Percentiles rank a stretch among this genome's conserved stretches.
phyloP scores from a whole-genome alignment of 2,797 vertebrate species.

The Protonibea diacanthus region DNA sequence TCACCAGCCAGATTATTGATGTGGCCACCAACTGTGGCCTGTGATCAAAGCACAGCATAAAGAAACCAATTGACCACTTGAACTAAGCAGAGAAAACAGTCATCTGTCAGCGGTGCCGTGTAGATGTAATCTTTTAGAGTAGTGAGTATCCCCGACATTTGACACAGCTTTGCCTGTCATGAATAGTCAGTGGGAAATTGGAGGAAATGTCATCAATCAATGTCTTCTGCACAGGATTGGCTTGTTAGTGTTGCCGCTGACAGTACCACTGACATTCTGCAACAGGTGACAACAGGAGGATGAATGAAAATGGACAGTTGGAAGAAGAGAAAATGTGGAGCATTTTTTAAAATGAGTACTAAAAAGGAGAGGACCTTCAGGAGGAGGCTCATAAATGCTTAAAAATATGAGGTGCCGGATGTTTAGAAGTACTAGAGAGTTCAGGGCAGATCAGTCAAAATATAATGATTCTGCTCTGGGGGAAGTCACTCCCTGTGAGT shows the following conservation, averaged over 20 bases:
- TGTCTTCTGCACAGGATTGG: constrained; percentile 3
- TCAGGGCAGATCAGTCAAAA: constrained; percentile 44
- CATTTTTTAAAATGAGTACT: constrained; percentile 27
- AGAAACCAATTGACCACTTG: constrained; percentile 7
- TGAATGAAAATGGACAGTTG: constrained; percentile 25
- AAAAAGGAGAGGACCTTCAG: constrained; percentile 15
- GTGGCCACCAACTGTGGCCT: constrained; percentile 5
- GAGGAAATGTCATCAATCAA: constrained; percentile 48
- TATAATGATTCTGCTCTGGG: constrained; percentile 31
- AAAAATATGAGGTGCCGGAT: constrained; percentile 32
- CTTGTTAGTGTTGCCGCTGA: constrained; percentile 26
- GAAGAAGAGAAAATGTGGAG: constrained; percentile 13
- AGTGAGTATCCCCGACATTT: constrained; percentile 14
- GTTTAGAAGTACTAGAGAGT: constrained; percentile 28
- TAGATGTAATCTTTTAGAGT: constrained; percentile 23
- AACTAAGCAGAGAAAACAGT: constrained; percentile 21
- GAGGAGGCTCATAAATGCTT: constrained; percentile 29
- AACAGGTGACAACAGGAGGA: constrained; percentile 28
- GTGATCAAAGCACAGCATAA: constrained; percentile 23
- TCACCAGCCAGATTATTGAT: constrained; percentile 12
- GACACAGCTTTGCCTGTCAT: constrained; percentile 36
- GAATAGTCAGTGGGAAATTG: constrained; percentile 29
- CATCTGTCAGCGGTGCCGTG: constrained; percentile 22
- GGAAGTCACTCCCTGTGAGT: constrained; percentile 17
- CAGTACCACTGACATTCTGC: constrained; percentile 5